Conservation (phyloP, 2,797 vertebrate genomes). For the Sebastiscus tertius region DNA sequence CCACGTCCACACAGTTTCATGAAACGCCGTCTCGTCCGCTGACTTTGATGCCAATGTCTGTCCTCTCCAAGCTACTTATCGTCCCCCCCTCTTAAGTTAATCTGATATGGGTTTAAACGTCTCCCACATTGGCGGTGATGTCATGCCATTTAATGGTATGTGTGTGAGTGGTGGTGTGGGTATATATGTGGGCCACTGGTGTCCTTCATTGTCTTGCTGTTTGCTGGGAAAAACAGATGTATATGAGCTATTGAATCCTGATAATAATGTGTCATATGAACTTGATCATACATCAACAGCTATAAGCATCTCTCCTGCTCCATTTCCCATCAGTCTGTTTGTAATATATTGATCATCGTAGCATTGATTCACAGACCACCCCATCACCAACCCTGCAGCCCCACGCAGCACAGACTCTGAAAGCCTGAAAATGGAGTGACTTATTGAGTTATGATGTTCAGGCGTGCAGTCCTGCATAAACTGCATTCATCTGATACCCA, state of each 20-base stretch:
- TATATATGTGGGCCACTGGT: background rate
- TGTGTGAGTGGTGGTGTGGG: slow-evolving; percentile 25
- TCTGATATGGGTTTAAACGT: slow-evolving; percentile 77
- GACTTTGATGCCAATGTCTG: slow-evolving; percentile 52
- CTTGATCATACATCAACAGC: slow-evolving; percentile 12
- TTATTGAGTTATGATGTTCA: slow-evolving; percentile 62
- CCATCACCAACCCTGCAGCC: slow-evolving; percentile 34
- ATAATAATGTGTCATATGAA: background rate
- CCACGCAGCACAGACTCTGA: slow-evolving; percentile 21
- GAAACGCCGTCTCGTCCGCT: slow-evolving; percentile 23
- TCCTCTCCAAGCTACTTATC: slow-evolving; percentile 66
- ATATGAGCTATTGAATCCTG: background rate
- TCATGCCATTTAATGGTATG: slow-evolving; percentile 50
- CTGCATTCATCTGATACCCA: slow-evolving; percentile 52
- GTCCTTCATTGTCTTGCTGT: background rate
- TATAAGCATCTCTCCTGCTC: slow-evolving; percentile 27
- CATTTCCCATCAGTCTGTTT: slow-evolving; percentile 53
- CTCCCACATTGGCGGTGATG: slow-evolving; percentile 59
- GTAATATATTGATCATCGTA: slow-evolving; percentile 66
- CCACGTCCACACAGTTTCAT: background rate
- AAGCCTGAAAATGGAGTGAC: slow-evolving; percentile 64
- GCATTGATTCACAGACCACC: slow-evolving; percentile 65
- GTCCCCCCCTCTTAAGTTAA: slow-evolving; percentile 61
- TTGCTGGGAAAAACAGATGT: background rate
- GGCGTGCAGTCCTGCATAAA: slow-evolving; percentile 39